A percentile compares a stretch with the other conserved stretches of the same genome.
Conservation (phyloP, 2,888 invertebrate genomes). For the Gryllus longicercus region DNA sequence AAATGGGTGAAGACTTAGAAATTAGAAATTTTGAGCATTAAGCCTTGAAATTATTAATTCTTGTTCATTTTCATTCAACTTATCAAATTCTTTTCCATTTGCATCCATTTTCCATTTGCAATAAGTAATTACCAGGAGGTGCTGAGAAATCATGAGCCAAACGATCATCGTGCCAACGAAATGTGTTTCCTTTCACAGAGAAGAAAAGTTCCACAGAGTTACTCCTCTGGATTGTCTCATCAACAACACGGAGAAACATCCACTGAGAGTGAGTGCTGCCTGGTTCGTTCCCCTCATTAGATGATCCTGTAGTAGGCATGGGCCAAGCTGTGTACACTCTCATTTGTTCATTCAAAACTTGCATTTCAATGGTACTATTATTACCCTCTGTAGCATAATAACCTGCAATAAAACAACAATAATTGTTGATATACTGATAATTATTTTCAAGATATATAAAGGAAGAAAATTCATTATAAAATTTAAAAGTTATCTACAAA, state of each 20-base stretch:
- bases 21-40: too few species aligned
- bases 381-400: not conserved
- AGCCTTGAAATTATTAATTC: too few species aligned
- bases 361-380: constrained; percentile 30
- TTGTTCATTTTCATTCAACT: too few species aligned
- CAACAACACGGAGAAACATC: constrained; percentile 33
- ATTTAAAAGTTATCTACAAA: not conserved
- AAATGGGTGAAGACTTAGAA: not conserved
- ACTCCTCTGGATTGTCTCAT: constrained; percentile 31
- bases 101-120: too few species aligned
- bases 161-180: constrained; percentile 34
- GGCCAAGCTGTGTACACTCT: constrained; percentile 34
- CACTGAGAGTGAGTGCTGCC: constrained; percentile 21
- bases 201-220: constrained; percentile 29
- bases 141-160: constrained; percentile 32
- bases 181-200: constrained; percentile 23
- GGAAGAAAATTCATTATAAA: not conserved
- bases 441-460: not conserved
- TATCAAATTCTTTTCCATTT: too few species aligned
- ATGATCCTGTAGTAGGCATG: not conserved
- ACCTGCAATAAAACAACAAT: not conserved
- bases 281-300: not conserved
- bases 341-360: constrained; percentile 35
- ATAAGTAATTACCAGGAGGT: constrained; percentile 27
- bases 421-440: not conserved